Evolutionary conservation across 2,797 vertebrate genomes (phyloP).

Genomic region (Brachyalestes nurse): DNA sequence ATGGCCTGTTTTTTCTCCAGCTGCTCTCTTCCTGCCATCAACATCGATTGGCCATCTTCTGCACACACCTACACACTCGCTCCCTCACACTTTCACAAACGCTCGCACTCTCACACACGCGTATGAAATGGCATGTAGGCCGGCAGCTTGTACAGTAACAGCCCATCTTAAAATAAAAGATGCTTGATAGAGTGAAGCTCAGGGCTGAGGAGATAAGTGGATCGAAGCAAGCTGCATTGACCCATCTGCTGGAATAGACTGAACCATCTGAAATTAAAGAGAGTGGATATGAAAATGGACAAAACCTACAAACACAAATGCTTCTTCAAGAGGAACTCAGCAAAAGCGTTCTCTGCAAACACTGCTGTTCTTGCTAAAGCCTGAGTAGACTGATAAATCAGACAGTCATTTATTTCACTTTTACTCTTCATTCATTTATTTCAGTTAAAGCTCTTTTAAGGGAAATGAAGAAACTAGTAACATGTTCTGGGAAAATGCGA

Average conservation of each 20-base stretch:
- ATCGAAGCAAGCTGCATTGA: not conserved
- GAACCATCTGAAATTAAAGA: not conserved
- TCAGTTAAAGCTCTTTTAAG: too few species aligned
- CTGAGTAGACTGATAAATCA: not conserved
- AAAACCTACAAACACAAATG: not conserved
- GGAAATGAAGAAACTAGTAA: too few species aligned
- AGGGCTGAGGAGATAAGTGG: constrained; percentile 15
- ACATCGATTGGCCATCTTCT: constrained; percentile 43
- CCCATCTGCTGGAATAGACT: not conserved
- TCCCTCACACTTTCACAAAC: constrained; percentile 4
- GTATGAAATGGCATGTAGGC: constrained; percentile 29
- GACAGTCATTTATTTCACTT: too few species aligned
- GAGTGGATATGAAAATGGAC: not conserved
- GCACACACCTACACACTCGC: constrained; percentile 28
- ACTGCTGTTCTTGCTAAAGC: too few species aligned
- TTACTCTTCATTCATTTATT: too few species aligned
- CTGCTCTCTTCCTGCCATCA: constrained; percentile 35
- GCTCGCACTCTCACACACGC: constrained; percentile 15
- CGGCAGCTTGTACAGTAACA: constrained; percentile 11
- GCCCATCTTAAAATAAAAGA: constrained; percentile 5
- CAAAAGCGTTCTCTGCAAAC: too few species aligned
- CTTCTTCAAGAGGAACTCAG: not conserved
- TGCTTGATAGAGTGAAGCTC: constrained; percentile 4
- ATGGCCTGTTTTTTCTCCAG: constrained; percentile 32
- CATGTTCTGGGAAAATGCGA: too few species aligned